Base-by-base conservation (phyloP, 2,797 vertebrate genomes). In the Megalops cyprinoides region DNA sequence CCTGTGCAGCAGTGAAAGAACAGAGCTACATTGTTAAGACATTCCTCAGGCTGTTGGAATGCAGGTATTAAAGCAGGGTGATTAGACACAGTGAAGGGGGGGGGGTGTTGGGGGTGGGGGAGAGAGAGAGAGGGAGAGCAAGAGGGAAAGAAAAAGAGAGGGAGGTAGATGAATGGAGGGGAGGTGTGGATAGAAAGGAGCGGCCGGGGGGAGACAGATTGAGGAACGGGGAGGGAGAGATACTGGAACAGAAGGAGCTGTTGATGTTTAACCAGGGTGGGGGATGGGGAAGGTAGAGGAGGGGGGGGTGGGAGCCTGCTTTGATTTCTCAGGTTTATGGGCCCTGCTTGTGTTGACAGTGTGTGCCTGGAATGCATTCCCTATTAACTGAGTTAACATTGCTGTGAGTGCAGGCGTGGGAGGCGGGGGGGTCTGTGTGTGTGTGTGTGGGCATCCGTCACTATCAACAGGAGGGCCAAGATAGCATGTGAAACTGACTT, bases 21-120 rank as follows among this genome's bases (percentile, higher is more conserved):
- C 92, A 94, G 91, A 87, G 91, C 88, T 86, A 84, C 92, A 92
- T 93, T 95, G 94, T 95, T 92, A 87, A 91, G 86, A 90, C 88
- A 93, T 94, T 94, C 93, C 91, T 91, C 56, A 58, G 91, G 85
- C 90, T 89, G 87, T 90, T 88, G 93, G 94, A 94, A 95, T 95
- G 92, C 91, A 93, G 90, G 92, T 93, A 93, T 93, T 94, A 94
- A 91, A 90, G 82, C 82, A 74, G 89, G 87, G 85, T 88, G 89
- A 93, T 91, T 93, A 90, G 85, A 89, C 90, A 85, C 87, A 86
- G 82, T 44, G 28, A 84, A 84, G 83, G 69, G 75, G 83, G 69
- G 75, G 65, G 83, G 81, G 79, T 78, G 12, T 3, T 18, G 15
- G 58, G 78, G 34, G 39, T 28, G 25, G 31, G 15, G 56, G 81